Evolutionary conservation across 2,797 vertebrate species (phyloP).

Genomic region (Microctenopoma lineatum): DNA sequence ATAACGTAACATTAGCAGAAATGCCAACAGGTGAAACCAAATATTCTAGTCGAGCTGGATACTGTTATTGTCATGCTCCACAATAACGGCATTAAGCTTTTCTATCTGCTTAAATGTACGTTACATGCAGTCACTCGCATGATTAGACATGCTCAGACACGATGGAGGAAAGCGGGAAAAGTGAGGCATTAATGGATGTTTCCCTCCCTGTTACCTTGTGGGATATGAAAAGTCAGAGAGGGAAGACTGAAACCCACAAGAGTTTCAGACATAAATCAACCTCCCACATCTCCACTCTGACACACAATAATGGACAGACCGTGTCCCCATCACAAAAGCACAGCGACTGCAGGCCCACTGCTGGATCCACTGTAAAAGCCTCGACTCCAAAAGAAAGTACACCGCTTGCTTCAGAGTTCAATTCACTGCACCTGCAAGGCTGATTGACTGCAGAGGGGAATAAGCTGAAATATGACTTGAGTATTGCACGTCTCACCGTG

Average conservation of each 20-base stretch:
- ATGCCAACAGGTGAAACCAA: slow-evolving; percentile 92
- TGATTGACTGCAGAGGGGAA: slow-evolving; percentile 64
- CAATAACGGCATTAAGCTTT: slow-evolving; percentile 48
- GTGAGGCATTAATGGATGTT: slow-evolving; percentile 30
- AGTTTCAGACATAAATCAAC: slow-evolving; percentile 68
- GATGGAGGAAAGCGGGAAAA: slow-evolving; percentile 21
- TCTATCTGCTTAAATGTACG: slow-evolving; percentile 40
- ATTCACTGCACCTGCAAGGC: slow-evolving; percentile 64
- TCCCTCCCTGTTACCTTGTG: slow-evolving; percentile 6
- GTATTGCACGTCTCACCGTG: slow-evolving; percentile 14
- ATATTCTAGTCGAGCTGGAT: slow-evolving; percentile 89
- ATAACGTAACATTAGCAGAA: slow-evolving; percentile 89
- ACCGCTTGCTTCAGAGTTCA: slow-evolving; percentile 65
- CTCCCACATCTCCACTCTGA: slow-evolving; percentile 60
- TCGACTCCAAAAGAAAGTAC: slow-evolving; percentile 56
- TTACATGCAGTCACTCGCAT: slow-evolving; percentile 45
- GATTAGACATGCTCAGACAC: slow-evolving; percentile 53
- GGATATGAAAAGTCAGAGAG: slow-evolving; percentile 53
- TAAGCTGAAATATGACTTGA: slow-evolving; percentile 27
- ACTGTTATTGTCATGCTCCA: slow-evolving; percentile 75
- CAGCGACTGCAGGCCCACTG: slow-evolving; percentile 54
- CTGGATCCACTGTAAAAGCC: slow-evolving; percentile 63
- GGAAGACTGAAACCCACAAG: slow-evolving; percentile 53
- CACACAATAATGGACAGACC: slow-evolving; percentile 66
- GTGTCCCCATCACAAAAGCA: slow-evolving; percentile 56